These are phyloP conservation scores for Idaea dimidiata DNA, from an alignment of 2,888 invertebrate genomes.

Conservation along the genomic window DNA sequence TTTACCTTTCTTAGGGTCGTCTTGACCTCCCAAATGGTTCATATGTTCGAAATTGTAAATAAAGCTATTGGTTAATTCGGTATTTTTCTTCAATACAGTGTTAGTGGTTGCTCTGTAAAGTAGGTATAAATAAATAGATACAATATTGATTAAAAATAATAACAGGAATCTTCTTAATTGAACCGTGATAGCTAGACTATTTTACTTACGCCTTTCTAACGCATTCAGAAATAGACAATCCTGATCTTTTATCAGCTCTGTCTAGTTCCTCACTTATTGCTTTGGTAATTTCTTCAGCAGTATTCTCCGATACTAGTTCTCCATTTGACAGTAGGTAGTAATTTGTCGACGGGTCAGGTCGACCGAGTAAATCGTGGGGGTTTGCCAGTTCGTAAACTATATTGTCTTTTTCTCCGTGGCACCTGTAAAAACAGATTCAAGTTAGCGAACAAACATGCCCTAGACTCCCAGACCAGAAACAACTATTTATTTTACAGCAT, in stretches of 20 bases:
- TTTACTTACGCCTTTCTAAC: slow-evolving; percentile 48
- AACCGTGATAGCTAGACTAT: neutral
- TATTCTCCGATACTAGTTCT: slow-evolving; percentile 42
- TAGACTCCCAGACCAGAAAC: no score
- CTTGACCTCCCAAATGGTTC: slow-evolving; percentile 84
- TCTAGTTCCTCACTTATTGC: slow-evolving; percentile 46
- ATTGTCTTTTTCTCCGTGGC: slow-evolving; percentile 86
- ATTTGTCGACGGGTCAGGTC: slow-evolving; percentile 48
- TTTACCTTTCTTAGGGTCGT: slow-evolving; percentile 63
- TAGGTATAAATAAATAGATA: no score
- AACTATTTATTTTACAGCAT: no score
- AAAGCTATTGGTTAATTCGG: slow-evolving; percentile 66
- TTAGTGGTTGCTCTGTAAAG: slow-evolving; percentile 51
- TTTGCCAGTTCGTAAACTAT: slow-evolving; percentile 80
- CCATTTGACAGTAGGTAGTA: slow-evolving; percentile 62
- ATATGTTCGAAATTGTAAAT: slow-evolving; percentile 83
- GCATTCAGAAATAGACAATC: slow-evolving; percentile 50
- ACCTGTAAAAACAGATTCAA: slow-evolving; percentile 50
- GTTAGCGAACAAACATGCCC: neutral
- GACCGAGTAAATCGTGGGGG: slow-evolving; percentile 60
- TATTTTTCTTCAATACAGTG: slow-evolving; percentile 49
- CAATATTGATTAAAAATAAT: no score
- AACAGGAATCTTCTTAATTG: no score
- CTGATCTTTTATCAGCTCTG: slow-evolving; percentile 52
- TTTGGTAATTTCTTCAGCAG: slow-evolving; percentile 40